A percentile compares a stretch with the other conserved stretches of the same genome.
Conservation (phyloP, 2,888 invertebrate species). For the Clostera curtula region DNA sequence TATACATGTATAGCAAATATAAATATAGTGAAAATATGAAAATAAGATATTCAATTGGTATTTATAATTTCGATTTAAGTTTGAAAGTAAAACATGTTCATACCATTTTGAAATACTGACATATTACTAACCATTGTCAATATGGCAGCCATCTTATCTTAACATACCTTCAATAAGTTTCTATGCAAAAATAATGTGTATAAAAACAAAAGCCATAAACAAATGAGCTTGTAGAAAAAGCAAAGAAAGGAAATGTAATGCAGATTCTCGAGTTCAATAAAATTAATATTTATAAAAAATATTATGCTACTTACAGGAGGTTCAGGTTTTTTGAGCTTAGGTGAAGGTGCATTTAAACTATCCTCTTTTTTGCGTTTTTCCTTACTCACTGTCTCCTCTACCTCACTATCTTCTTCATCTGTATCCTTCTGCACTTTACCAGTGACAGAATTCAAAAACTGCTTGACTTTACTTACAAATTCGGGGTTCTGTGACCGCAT, state of each 20-base stretch:
- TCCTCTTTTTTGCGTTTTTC: constrained; percentile 23
- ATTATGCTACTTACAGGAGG: constrained; percentile 19
- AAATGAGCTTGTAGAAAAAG: too few species aligned
- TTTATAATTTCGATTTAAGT: too few species aligned
- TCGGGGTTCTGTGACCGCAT: constrained; percentile 79
- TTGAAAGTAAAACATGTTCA: background rate
- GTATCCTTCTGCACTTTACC: constrained; percentile 43
- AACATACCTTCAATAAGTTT: too few species aligned
- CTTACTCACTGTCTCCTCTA: constrained; percentile 25
- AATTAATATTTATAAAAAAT: background rate
- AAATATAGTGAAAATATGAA: too few species aligned
- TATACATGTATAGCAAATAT: constrained; percentile 1
- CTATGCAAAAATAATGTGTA: too few species aligned
- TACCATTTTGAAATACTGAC: background rate
- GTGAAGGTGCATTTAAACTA: constrained; percentile 19
- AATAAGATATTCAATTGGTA: too few species aligned
- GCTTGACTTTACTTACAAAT: constrained; percentile 76
- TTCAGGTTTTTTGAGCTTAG: constrained; percentile 31
- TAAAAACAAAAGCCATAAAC: too few species aligned
- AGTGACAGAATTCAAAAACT: constrained; percentile 73
- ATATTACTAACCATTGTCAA: too few species aligned
- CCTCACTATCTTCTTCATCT: constrained; percentile 40
- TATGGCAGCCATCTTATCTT: too few species aligned
- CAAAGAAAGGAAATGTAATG: too few species aligned
- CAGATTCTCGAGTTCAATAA: too few species aligned